phyloP scores from a whole-genome alignment of 1,140 invertebrate species.

The Latrodectus geometricus region DNA sequence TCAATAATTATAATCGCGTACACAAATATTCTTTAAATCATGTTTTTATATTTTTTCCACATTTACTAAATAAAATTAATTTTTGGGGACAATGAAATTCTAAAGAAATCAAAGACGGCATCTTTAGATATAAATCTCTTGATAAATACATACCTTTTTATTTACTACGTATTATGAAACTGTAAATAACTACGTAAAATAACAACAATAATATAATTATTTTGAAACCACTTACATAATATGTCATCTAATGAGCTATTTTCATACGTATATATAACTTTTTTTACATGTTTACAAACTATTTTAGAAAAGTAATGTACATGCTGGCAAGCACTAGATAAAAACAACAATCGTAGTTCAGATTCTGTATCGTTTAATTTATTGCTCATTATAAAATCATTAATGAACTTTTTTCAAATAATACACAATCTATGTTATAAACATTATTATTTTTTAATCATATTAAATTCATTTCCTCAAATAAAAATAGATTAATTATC shows the following conservation, averaged over 20 bases:
- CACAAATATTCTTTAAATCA: no score
- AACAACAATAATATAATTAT: no score
- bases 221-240: constrained; percentile 22
- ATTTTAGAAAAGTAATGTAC: constrained; percentile 42
- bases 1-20: no score
- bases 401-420: not conserved
- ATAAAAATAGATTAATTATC: not conserved
- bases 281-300: constrained; percentile 28
- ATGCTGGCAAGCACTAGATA: constrained; percentile 32
- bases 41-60: no score
- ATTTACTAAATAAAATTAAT: no score
- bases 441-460: not conserved
- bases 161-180: no score
- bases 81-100: no score
- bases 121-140: no score
- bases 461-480: not conserved
- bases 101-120: no score
- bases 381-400: not conserved
- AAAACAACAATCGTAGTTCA: constrained; percentile 21
- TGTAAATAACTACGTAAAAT: no score
- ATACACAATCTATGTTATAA: not conserved
- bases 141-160: no score
- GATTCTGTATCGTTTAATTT: not conserved
- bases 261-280: constrained; percentile 54
- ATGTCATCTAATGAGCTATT: constrained; percentile 54